Conservation (phyloP, 2,113 vertebrate species). For the Pangasianodon hypophthalmus region DNA sequence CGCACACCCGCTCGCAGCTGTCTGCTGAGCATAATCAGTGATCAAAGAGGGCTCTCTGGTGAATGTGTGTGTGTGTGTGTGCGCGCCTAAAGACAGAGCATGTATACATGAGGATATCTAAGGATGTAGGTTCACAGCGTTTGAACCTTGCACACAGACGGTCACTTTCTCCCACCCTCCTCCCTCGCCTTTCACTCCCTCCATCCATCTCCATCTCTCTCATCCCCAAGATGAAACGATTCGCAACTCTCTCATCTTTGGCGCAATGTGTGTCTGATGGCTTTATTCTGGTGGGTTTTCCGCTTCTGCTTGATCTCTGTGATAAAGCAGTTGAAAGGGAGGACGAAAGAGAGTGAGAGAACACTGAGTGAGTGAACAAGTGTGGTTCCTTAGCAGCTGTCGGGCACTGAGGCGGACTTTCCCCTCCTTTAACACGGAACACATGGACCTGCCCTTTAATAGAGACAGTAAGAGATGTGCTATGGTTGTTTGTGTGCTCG, state of each 20-base stretch:
- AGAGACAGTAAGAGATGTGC: slow-evolving; percentile 1
- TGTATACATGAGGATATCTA: slow-evolving; percentile 33
- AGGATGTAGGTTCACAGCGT: slow-evolving; percentile 31
- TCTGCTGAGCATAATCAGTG: slow-evolving; percentile 29
- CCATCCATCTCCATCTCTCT: slow-evolving; percentile 36
- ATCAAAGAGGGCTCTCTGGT: slow-evolving; percentile 41
- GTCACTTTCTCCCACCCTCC: slow-evolving; percentile 23
- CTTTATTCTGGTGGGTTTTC: slow-evolving; percentile 21
- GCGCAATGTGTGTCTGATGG: slow-evolving; percentile 26
- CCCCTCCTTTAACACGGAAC: slow-evolving; percentile 14
- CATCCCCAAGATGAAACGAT: slow-evolving; percentile 30
- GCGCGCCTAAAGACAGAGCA: not conserved
- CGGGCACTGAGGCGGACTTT: slow-evolving; percentile 13
- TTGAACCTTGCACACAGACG: slow-evolving; percentile 29
- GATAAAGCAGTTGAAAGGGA: slow-evolving; percentile 30
- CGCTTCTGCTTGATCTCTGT: slow-evolving; percentile 35
- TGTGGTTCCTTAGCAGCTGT: slow-evolving; percentile 37
- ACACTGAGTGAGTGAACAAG: slow-evolving; percentile 15
- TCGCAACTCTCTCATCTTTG: slow-evolving; percentile 19
- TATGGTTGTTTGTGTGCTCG: not conserved
- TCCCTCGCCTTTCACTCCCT: slow-evolving; percentile 27
- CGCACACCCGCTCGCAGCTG: slow-evolving; percentile 39
- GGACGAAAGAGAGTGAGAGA: not conserved
- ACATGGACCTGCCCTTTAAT: slow-evolving; percentile 17
- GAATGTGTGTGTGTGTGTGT: not conserved